Conservation (phyloP, 1,140 invertebrate genomes). For the Ptiloglossa arizonensis region DNA sequence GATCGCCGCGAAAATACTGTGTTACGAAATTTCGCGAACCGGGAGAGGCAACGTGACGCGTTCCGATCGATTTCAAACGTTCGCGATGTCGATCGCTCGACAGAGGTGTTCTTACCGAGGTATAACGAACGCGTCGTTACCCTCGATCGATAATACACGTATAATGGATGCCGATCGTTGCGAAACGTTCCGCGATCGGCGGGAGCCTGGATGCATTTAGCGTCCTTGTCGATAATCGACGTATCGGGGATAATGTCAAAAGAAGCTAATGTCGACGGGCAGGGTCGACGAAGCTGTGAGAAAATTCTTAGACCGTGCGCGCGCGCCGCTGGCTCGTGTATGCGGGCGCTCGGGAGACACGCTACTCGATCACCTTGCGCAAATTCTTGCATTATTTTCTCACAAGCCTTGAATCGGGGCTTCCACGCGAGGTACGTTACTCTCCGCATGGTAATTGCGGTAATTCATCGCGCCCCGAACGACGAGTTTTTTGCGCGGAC, state of each 20-base stretch:
- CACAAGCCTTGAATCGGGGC: slow-evolving; percentile 51
- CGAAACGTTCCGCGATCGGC: slow-evolving; percentile 40
- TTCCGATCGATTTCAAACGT: too few species aligned
- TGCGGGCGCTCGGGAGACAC: slow-evolving; percentile 48
- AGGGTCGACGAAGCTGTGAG: slow-evolving; percentile 53
- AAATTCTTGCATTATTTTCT: slow-evolving; percentile 69
- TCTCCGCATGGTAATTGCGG: slow-evolving; percentile 35
- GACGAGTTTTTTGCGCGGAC: slow-evolving; percentile 37
- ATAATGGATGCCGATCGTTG: slow-evolving; percentile 43
- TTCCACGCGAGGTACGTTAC: slow-evolving; percentile 41
- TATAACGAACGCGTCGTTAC: slow-evolving; percentile 16
- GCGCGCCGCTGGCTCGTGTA: slow-evolving; percentile 39
- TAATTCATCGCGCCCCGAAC: slow-evolving; percentile 39
- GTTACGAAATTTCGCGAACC: too few species aligned
- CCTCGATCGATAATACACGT: not conserved
- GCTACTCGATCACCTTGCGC: slow-evolving; percentile 69
- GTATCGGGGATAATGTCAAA: slow-evolving; percentile 58
- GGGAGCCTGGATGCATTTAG: slow-evolving; percentile 55
- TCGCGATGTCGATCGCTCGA: not conserved
- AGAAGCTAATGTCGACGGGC: slow-evolving; percentile 61
- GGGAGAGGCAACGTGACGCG: too few species aligned
- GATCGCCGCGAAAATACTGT: not conserved
- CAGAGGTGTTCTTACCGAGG: not conserved
- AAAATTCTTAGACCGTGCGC: slow-evolving; percentile 61
- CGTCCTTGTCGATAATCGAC: slow-evolving; percentile 70